A percentile compares a stretch with the other conserved stretches of the same genome.
phyloP scores from a whole-genome alignment of 1,140 invertebrate species.

The Pectinophora gossypiella region DNA sequence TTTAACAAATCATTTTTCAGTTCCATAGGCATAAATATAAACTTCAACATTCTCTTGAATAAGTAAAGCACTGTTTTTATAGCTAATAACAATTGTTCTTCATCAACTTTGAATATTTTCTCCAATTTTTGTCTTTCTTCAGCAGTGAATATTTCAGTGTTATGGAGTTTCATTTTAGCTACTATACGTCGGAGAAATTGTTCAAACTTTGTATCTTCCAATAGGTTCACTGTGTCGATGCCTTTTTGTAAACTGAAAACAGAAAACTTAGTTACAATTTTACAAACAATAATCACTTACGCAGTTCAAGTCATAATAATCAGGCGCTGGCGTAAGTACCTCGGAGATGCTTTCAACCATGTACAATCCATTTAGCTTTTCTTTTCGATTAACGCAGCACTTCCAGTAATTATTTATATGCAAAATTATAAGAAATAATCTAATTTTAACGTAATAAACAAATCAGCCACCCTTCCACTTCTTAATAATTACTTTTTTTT shows the following conservation, averaged over 20 bases:
- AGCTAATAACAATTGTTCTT: conserved; percentile 41
- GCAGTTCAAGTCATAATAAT: not conserved
- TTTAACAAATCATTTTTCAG: conserved; percentile 46
- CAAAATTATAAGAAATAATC: too few relatives aligned
- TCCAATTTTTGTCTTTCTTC: conserved; percentile 52
- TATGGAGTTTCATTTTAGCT: conserved; percentile 44
- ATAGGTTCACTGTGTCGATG: conserved; percentile 38
- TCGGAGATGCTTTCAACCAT: conserved; percentile 40
- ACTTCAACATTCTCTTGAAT: conserved; percentile 56
- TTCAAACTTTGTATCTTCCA: conserved; percentile 55
- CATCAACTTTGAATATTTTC: conserved; percentile 54
- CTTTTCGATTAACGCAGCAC: too few relatives aligned
- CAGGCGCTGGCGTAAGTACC: conserved; percentile 27
- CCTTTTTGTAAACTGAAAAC: conserved; percentile 54
- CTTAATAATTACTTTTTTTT: too few relatives aligned
- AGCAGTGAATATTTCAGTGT: conserved; percentile 51
- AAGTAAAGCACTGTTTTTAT: conserved; percentile 57
- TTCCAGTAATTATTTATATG: too few relatives aligned
- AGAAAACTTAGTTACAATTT: conserved; percentile 6
- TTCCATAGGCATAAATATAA: conserved; percentile 56
- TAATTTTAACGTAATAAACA: too few relatives aligned
- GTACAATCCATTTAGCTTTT: conserved; percentile 28
- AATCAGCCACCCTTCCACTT: too few relatives aligned
- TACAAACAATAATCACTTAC: not conserved
- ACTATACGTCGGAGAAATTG: conserved; percentile 54